Percentiles rank a stretch among this genome's conserved stretches.
Evolutionary conservation across 2,797 vertebrate species (phyloP).

Genomic region (Microhierax caerulescens): DNA sequence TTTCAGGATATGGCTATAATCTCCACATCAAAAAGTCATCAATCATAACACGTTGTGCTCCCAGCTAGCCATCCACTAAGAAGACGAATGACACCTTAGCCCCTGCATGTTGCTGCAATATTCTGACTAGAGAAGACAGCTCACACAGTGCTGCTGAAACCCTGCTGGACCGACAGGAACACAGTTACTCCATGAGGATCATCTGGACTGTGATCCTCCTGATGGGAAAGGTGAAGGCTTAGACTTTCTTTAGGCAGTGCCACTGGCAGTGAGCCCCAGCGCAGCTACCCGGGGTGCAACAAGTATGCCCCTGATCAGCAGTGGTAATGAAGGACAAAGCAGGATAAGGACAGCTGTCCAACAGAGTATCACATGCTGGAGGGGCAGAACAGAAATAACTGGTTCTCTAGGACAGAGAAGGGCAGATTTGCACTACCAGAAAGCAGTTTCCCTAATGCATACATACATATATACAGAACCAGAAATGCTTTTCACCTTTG

Average conservation of each 20-base stretch:
- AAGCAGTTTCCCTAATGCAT: background rate
- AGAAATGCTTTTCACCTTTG: background rate
- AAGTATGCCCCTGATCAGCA: background rate
- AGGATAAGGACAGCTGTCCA: background rate
- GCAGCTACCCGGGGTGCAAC: accelerated
- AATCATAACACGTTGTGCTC: accelerated
- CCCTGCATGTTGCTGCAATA: background rate
- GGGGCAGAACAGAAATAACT: background rate
- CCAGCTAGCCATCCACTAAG: accelerated
- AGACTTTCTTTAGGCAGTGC: background rate
- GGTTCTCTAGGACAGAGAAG: background rate
- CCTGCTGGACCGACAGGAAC: background rate
- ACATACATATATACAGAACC: background rate
- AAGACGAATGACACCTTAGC: background rate
- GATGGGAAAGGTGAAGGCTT: background rate
- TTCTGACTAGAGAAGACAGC: background rate
- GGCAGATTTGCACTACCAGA: background rate
- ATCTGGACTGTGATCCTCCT: background rate
- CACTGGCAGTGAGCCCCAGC: background rate
- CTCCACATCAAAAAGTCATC: background rate
- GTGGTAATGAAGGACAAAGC: background rate
- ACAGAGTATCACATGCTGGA: background rate
- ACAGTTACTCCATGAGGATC: background rate
- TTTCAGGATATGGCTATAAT: background rate
- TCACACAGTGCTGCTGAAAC: background rate